phyloP scores from a whole-genome alignment of 2,113 vertebrate species.

The Zeus faber region DNA sequence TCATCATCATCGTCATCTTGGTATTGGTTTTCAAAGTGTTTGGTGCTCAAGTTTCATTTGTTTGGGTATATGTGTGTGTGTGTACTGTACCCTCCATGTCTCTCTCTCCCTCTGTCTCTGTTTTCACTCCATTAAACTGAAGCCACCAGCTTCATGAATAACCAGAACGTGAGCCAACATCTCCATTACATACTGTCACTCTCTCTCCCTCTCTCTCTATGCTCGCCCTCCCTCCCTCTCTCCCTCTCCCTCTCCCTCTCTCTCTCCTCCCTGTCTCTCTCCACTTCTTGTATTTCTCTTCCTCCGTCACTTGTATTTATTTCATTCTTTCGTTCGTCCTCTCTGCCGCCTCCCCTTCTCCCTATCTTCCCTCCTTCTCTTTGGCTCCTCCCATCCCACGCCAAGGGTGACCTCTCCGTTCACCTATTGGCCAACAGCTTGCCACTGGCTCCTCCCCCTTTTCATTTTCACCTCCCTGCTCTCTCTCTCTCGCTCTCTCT shows the following conservation, averaged over 20 bases:
- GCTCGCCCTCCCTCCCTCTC: neutral
- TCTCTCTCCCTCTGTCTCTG: no score
- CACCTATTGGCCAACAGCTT: neutral
- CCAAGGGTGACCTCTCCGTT: neutral
- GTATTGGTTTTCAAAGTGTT: no score
- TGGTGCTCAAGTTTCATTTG: no score
- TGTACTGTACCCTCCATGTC: no score
- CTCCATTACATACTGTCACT: conserved; percentile 46
- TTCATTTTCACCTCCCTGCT: no score
- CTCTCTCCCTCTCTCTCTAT: neutral
- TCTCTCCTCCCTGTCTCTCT: neutral
- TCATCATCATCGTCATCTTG: neutral
- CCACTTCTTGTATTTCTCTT: conserved; percentile 4
- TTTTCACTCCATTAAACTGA: conserved; percentile 50
- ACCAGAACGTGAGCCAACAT: conserved; percentile 53
- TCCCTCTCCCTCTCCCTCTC: neutral
- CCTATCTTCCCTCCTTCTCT: conserved; percentile 17
- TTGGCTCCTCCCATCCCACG: neutral
- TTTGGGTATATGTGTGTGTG: no score
- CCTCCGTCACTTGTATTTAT: conserved; percentile 20
- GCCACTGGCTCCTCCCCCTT: neutral
- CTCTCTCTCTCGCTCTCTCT: neutral
- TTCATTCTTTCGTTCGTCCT: conserved; percentile 23
- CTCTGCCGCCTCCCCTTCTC: conserved; percentile 4
- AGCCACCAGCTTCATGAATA: conserved; percentile 58